Conservation (phyloP, 2,888 invertebrate genomes). For the Drosophila kambysellisi region DNA sequence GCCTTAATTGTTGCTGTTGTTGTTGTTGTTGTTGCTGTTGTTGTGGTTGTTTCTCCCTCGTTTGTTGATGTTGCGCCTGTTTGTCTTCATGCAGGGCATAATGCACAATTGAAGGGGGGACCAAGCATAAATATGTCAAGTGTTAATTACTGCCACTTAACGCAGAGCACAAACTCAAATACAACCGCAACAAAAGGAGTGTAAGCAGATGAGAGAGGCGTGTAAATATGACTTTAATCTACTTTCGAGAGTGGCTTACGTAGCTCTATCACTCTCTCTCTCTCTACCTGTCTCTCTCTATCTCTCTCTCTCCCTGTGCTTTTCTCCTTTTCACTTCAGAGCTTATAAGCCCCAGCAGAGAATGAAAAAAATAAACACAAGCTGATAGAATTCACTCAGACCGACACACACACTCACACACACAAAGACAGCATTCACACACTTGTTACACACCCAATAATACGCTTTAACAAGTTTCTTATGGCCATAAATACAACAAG, state of each 20-base stretch:
- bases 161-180: conserved; percentile 70
- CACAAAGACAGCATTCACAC: conserved; percentile 34
- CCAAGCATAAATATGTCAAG: conserved; percentile 80
- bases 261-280: conserved; percentile 35
- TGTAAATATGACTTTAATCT: conserved; percentile 78
- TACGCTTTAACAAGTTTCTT: conserved; percentile 80
- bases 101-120: conserved; percentile 56
- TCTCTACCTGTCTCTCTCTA: neutral
- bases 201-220: conserved; percentile 38
- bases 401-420: conserved; percentile 20
- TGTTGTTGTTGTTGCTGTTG: conserved; percentile 35
- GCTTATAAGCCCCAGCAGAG: conserved; percentile 56
- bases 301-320: conserved; percentile 5
- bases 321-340: conserved; percentile 23
- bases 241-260: conserved; percentile 66
- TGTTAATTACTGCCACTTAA: conserved; percentile 81
- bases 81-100: conserved; percentile 41
- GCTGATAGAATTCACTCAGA: conserved; percentile 15
- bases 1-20: conserved; percentile 45
- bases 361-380: conserved; percentile 56
- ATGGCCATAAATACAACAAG: conserved; percentile 81
- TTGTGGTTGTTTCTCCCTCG: conserved; percentile 13
- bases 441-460: conserved; percentile 81
- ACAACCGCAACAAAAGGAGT: conserved; percentile 40
- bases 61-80: conserved; percentile 33